Conservation (phyloP, 1,140 invertebrate species). For the Lasioglossum albipes region DNA sequence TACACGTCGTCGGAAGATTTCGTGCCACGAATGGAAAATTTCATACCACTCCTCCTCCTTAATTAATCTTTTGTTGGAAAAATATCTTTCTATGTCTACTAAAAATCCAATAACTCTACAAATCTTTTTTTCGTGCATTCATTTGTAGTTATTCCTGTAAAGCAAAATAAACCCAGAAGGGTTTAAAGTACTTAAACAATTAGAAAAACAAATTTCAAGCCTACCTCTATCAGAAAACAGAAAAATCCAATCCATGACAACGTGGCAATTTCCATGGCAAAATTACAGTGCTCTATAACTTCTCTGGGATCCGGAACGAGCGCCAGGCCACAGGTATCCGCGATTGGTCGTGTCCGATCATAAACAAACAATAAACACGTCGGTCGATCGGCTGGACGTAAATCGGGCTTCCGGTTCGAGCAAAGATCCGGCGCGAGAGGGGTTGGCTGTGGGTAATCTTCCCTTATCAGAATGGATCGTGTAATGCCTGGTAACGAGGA, state of each 20-base stretch:
- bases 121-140: no score
- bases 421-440: conserved; percentile 28
- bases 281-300: no score
- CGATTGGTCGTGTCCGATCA: not conserved
- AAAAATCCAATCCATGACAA: no score
- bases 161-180: no score
- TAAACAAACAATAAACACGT: conserved; percentile 41
- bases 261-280: not conserved
- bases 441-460: conserved; percentile 46
- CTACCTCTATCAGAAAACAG: no score
- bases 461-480: conserved; percentile 57
- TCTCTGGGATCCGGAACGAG: no score
- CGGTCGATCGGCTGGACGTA: not conserved
- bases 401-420: conserved; percentile 35
- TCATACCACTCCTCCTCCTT: not conserved
- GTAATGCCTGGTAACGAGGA: conserved; percentile 66
- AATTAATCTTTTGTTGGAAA: not conserved
- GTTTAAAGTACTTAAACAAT: no score
- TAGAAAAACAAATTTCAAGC: no score
- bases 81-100: not conserved
- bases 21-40: not conserved
- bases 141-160: no score
- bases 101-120: not conserved
- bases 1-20: not conserved
- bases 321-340: no score